Percentiles rank a stretch among this genome's conserved stretches.
phyloP scores from a whole-genome alignment of 1,140 invertebrate species.

The Saccostrea echinata region DNA sequence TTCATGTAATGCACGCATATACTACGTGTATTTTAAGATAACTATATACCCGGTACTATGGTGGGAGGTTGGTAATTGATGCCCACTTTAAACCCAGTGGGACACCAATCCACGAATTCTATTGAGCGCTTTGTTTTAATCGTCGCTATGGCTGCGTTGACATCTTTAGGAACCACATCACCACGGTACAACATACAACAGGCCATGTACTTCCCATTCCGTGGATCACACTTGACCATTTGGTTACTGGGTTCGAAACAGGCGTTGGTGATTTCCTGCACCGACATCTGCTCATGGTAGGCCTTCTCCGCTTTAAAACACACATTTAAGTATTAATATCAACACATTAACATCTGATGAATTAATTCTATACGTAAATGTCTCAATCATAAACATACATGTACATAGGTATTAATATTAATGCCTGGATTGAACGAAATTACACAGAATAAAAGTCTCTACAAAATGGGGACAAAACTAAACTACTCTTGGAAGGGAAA shows the following conservation, averaged over 20 bases:
- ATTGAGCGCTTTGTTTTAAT: slow-evolving; percentile 85
- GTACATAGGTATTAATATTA: no score
- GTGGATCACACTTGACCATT: slow-evolving; percentile 91
- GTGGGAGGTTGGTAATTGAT: slow-evolving; percentile 81
- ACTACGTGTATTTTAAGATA: no score
- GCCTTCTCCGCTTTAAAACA: slow-evolving; percentile 88
- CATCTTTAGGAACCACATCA: slow-evolving; percentile 87
- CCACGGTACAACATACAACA: slow-evolving; percentile 77
- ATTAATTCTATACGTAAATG: no score
- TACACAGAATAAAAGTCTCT: no score
- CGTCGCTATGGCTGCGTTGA: slow-evolving; percentile 91
- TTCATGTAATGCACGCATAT: no score
- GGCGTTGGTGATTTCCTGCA: slow-evolving; percentile 84
- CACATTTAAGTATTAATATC: neutral
- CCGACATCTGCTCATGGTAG: slow-evolving; percentile 88
- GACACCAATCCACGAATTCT: slow-evolving; percentile 95
- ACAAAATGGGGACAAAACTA: no score
- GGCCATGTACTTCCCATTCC: slow-evolving; percentile 90
- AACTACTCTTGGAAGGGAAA: no score
- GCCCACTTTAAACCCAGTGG: slow-evolving; percentile 84
- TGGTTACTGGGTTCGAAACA: slow-evolving; percentile 93
- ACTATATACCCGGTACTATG: slow-evolving; percentile 87
- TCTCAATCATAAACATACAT: no score
- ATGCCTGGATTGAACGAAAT: no score
- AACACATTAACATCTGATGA: neutral